These are phyloP conservation scores for Phalacrocorax brasilianus DNA, from an alignment of 2,113 vertebrate species.

Conservation along the genomic window DNA sequence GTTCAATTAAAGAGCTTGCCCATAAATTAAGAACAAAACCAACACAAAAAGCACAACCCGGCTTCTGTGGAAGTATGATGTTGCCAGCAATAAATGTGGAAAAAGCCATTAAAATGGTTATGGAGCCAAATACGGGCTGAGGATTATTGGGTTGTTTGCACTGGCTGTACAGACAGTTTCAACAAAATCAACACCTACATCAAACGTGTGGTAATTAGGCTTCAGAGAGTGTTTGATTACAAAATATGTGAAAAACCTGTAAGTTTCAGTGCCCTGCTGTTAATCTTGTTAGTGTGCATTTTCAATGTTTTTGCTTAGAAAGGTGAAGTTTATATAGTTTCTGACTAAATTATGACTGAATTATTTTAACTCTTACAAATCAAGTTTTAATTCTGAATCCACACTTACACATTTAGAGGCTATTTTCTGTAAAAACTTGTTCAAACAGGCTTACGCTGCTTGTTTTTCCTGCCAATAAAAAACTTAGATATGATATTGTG, in stretches of 20 bases:
- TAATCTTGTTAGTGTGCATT: not conserved
- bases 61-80: not conserved
- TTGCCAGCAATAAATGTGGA: conserved; percentile 19
- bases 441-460: not conserved
- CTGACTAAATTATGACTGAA: not conserved
- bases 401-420: not conserved
- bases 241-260: not conserved
- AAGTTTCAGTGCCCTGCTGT: not conserved
- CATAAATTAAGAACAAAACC: conserved; percentile 21
- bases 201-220: not conserved
- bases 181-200: not conserved
- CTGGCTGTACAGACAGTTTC: not conserved
- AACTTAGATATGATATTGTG: not conserved
- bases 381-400: not conserved
- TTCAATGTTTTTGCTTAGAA: not conserved
- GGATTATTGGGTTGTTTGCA: not conserved
- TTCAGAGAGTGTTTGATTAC: conserved; percentile 15
- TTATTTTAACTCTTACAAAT: not conserved
- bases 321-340: not conserved
- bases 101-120: conserved; percentile 11
- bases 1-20: not conserved
- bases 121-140: not conserved
- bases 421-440: not conserved
- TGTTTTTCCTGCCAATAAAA: not conserved
- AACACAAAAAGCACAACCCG: not conserved